Percentiles rank a stretch among this genome's conserved stretches.
Evolutionary conservation across 2,797 vertebrate species (phyloP).

Genomic region (Pseudochromis fuscus): DNA sequence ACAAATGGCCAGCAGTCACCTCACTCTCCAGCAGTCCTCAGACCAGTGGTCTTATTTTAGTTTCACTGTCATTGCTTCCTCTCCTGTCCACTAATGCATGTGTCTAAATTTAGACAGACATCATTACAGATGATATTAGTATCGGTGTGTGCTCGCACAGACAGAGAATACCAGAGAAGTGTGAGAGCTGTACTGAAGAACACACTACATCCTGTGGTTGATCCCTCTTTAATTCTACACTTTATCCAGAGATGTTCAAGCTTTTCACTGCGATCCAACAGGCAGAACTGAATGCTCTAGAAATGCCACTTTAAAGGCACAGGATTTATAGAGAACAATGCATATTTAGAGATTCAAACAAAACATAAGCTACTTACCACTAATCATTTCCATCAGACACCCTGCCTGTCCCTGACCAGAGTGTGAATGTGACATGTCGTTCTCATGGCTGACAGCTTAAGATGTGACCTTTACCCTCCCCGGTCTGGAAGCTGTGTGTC

Average conservation of each 20-base stretch:
- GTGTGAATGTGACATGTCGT: slow-evolving; percentile 34
- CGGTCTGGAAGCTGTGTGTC: slow-evolving; percentile 20
- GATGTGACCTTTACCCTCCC: slow-evolving; percentile 55
- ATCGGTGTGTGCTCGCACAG: slow-evolving; percentile 30
- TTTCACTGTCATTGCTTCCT: slow-evolving; percentile 51
- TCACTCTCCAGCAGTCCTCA: slow-evolving; percentile 22
- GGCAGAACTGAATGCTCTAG: slow-evolving; percentile 37
- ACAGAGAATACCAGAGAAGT: slow-evolving; percentile 10
- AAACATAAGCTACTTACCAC: slow-evolving; percentile 39
- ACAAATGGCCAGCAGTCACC: slow-evolving; percentile 26
- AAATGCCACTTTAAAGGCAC: slow-evolving; percentile 10
- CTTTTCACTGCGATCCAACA: slow-evolving; percentile 25
- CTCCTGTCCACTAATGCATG: slow-evolving; percentile 37
- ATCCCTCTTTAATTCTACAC: slow-evolving; percentile 16
- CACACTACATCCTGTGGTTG: slow-evolving; percentile 23
- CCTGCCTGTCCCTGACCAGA: slow-evolving; percentile 8
- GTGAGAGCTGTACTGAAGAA: slow-evolving; percentile 30
- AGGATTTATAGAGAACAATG: slow-evolving; percentile 37
- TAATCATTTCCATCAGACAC: slow-evolving; percentile 21
- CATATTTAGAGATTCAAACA: slow-evolving; percentile 40
- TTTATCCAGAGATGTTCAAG: slow-evolving; percentile 1
- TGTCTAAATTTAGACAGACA: slow-evolving; percentile 65
- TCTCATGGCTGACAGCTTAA: slow-evolving; percentile 49
- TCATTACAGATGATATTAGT: slow-evolving; percentile 56
- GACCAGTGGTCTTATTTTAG: slow-evolving; percentile 64